These are phyloP conservation scores for Eufriesea mexicana DNA, from an alignment of 1,140 invertebrate species.

Conservation along the genomic window DNA sequence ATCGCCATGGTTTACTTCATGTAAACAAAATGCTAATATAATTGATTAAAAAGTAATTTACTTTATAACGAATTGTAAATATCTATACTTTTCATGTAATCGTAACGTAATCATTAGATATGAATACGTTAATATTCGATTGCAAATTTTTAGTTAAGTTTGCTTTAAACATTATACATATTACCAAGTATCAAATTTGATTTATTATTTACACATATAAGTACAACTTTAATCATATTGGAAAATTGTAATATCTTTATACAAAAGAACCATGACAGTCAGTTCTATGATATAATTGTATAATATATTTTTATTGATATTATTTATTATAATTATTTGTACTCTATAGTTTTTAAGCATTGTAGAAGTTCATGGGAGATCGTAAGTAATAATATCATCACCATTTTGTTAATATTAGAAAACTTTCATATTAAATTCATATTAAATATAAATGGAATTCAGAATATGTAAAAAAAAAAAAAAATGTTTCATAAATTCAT, in stretches of 20 bases:
- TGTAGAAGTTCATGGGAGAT: background rate
- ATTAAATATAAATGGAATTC: background rate
- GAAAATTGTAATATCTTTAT: conserved; percentile 6
- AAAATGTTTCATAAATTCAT: background rate
- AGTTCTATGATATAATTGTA: conserved; percentile 20
- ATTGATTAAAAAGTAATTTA: conserved; percentile 22
- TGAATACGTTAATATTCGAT: conserved; percentile 8
- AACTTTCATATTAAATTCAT: background rate
- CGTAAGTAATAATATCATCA: background rate
- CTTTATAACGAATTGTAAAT: conserved; percentile 28
- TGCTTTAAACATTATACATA: background rate
- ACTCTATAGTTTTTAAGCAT: conserved; percentile 29
- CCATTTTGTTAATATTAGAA: conserved; percentile 2
- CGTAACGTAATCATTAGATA: conserved; percentile 12
- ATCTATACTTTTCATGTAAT: conserved; percentile 22
- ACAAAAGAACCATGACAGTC: conserved; percentile 39
- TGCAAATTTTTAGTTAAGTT: background rate
- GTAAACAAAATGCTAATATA: background rate
- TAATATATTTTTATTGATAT: conserved; percentile 35
- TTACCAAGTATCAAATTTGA: background rate
- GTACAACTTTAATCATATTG: conserved; percentile 28
- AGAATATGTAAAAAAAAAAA: background rate
- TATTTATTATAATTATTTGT: conserved; percentile 39
- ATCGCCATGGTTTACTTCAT: background rate
- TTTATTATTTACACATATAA: conserved; percentile 17